phyloP scores from a whole-genome alignment of 30 jellyfish, hydroid and myxozoan genomes.

The Morbakka virulenta region DNA sequence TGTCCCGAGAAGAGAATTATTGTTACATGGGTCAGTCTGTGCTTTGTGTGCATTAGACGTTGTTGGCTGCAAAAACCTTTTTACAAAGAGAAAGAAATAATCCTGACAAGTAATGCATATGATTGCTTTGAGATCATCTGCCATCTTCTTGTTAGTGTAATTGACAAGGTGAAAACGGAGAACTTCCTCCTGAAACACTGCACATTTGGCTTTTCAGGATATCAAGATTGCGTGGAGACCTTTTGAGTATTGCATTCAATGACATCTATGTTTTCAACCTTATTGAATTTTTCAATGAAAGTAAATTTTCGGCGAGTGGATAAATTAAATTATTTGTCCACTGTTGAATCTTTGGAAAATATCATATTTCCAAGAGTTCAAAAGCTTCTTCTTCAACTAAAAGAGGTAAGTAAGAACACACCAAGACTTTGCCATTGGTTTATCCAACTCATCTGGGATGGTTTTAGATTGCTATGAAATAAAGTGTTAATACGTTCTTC shows the following conservation, averaged over 20 bases:
- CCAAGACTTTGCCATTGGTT: background rate
- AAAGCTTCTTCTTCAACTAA: no score
- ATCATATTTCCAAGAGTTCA: no score
- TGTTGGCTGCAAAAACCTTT: background rate
- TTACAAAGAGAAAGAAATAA: background rate
- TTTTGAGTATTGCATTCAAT: background rate
- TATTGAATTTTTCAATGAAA: constrained; percentile 34
- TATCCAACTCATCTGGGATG: background rate
- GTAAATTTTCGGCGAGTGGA: constrained; percentile 17
- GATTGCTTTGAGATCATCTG: constrained; percentile 1
- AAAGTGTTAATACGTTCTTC: background rate
- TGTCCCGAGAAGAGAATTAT: no score
- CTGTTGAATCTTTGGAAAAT: constrained; percentile 23
- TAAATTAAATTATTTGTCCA: constrained; percentile 10
- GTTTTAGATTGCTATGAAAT: background rate
- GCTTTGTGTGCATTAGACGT: no score
- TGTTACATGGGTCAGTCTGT: no score
- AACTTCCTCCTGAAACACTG: background rate
- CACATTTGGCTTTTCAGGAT: background rate
- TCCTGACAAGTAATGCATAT: background rate
- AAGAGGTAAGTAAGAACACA: background rate
- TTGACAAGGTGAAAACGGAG: background rate
- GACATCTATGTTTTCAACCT: constrained; percentile 17
- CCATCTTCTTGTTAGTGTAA: background rate
- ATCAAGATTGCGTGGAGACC: constrained; percentile 10